Percentiles rank a stretch among this genome's conserved stretches.
phyloP scores from a whole-genome alignment of 2,797 vertebrate species.

The Cercopithecus petaurista region DNA sequence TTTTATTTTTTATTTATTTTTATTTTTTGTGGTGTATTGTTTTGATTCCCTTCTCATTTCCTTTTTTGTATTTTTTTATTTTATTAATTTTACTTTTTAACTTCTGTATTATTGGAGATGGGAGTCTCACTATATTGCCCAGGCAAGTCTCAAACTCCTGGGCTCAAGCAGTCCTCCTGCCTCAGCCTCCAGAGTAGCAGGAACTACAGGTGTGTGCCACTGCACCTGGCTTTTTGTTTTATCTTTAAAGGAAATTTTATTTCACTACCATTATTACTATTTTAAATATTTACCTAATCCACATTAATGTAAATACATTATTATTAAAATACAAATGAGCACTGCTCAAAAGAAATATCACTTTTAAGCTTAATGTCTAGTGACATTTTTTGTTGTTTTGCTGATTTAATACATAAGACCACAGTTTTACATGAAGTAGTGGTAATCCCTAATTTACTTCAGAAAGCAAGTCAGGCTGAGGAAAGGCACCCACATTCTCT shows the following conservation, averaged over 20 bases:
- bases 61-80: slow-evolving; percentile 10
- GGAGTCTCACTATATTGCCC: neutral
- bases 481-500: neutral
- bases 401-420: neutral
- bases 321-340: neutral
- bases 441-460: neutral
- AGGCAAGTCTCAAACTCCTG: neutral
- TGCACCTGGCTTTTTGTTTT: neutral
- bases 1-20: neutral
- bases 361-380: neutral
- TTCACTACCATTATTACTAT: neutral
- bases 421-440: neutral
- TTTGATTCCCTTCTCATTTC: neutral
- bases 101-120: neutral
- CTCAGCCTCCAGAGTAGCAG: neutral
- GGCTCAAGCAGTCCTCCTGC: neutral
- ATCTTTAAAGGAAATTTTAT: slow-evolving; percentile 25
- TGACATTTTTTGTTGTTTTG: neutral
- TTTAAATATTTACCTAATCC: neutral
- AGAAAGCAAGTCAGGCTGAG: neutral
- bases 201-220: neutral
- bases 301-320: neutral
- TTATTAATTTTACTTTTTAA: neutral
- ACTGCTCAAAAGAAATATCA: neutral
- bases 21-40: neutral